A percentile compares a stretch with the other conserved stretches of the same genome.
These are phyloP conservation scores for Yponomeuta cagnagella DNA, from an alignment of 2,888 invertebrate species.

Conservation along the genomic window DNA sequence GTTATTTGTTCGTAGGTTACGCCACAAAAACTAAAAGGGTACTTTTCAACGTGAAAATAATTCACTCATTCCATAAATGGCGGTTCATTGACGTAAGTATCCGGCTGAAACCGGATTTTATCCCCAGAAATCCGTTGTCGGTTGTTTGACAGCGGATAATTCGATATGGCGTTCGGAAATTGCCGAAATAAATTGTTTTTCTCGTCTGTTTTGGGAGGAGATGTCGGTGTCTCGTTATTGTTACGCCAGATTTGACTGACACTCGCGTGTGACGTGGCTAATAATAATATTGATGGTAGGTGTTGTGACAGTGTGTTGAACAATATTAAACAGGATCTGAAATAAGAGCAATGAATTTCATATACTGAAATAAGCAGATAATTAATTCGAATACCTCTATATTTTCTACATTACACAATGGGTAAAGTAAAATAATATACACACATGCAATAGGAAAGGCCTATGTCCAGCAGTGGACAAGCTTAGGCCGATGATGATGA, in stretches of 20 bases:
- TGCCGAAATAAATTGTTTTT: conserved; percentile 25
- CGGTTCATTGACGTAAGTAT: conserved; percentile 21
- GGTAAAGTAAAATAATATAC: too few species aligned
- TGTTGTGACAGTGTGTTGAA: too few species aligned
- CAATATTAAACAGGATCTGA: too few species aligned
- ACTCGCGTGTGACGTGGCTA: neutral
- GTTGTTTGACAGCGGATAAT: conserved; percentile 48
- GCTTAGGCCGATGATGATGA: too few species aligned
- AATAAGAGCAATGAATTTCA: too few species aligned
- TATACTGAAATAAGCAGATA: too few species aligned
- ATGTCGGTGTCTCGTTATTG: neutral
- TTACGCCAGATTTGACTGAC: neutral
- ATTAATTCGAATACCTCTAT: too few species aligned
- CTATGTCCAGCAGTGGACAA: too few species aligned
- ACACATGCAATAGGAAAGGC: too few species aligned
- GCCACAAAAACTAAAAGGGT: neutral
- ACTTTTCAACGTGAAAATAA: neutral
- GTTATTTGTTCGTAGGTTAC: too few species aligned
- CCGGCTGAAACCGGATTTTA: conserved; percentile 24
- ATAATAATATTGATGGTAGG: neutral
- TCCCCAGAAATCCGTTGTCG: conserved; percentile 45
- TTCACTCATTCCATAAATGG: conserved; percentile 31
- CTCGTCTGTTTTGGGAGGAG: neutral
- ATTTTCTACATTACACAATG: too few species aligned
- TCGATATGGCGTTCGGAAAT: conserved; percentile 36